Evolutionary conservation across 2,888 invertebrate genomes (phyloP), one percentile per base, ranked within the genome.

Genomic region (Apamea epomidion): DNA sequence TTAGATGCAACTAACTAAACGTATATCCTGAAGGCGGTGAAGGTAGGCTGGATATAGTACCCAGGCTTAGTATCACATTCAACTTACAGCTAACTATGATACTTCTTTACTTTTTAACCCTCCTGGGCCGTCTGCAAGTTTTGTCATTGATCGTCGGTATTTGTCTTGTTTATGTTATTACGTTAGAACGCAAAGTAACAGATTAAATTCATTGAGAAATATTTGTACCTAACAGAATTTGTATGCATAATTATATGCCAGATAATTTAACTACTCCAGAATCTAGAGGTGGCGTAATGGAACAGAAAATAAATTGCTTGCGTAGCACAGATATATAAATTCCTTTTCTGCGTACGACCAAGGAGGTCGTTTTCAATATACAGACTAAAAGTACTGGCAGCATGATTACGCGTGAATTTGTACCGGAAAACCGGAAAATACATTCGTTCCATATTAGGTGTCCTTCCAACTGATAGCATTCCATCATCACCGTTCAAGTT

Each of bases 381-480:
- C 25, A 18, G 6, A n/a, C 21, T 71, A 69, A 69, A 69, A 45
- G 14, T 32, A 32, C 8, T 32, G 51, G 21, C 51, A 48, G 10
- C 16, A 12, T 48, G 37, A 75, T 60, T 62, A 45, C 32, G 1
- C 7, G 42, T 18, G 6, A 12, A 65, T 70, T 60, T 60, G 8
- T 60, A 32, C 42, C 42, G 42, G 42, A 37, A 37, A 37, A 58
- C 6, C 16, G 42, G 60, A 70, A 67, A 42, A 42, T 51, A 32
- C 70, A 51, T 67, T 82, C 51, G 60, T 71, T 60, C n/a, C 42
- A 67, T 54, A 54, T 67, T 45, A 68, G 21, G 18, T 45, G 45
- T 25, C 62, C 67, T 64, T 74, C 58, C 60, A 71, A 67, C 42
- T 68, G 76, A 76, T 67, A 45, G 62, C 67, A 82, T 82, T 82